Conservation (phyloP, 53 echinoderm and acorn worm species). For the Henricia sp. region DNA sequence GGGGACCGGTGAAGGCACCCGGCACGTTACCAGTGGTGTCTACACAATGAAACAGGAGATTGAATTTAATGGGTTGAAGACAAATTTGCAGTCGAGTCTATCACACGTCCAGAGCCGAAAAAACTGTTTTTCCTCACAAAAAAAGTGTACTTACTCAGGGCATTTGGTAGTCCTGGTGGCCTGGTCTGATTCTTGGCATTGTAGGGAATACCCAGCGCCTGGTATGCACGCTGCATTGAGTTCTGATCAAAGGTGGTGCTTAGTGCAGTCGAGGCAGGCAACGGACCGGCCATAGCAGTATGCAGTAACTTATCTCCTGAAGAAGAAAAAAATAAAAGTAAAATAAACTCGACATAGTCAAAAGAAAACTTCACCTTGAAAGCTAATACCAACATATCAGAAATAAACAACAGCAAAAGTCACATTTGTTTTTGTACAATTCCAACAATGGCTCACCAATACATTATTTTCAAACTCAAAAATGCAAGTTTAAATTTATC, state of each 20-base stretch:
- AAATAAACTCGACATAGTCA: too few relatives aligned
- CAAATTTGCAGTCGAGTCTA: not conserved
- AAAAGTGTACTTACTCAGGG: constrained; percentile 42
- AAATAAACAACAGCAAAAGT: too few relatives aligned
- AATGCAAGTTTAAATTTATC: too few relatives aligned
- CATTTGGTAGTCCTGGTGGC: constrained; percentile 70
- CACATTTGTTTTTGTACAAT: too few relatives aligned
- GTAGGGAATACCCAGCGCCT: constrained; percentile 78
- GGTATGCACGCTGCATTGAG: constrained; percentile 80
- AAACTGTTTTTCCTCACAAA: too few relatives aligned
- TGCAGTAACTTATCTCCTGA: constrained; percentile 55
- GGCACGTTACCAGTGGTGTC: constrained; percentile 47
- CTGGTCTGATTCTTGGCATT: constrained; percentile 70
- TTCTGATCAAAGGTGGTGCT: constrained; percentile 71
- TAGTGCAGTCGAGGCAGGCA: constrained; percentile 44
- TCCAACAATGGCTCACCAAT: too few relatives aligned
- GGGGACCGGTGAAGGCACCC: constrained; percentile 56
- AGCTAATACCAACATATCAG: too few relatives aligned
- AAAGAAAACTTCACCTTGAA: too few relatives aligned
- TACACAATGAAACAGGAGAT: not conserved
- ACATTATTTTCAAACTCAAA: too few relatives aligned
- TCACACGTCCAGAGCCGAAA: not conserved
- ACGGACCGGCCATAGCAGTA: constrained; percentile 48
- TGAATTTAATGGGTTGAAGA: not conserved
- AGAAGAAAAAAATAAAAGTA: too few relatives aligned